A percentile compares a stretch with the other conserved stretches of the same genome.
These are phyloP conservation scores for Holacanthus passer DNA, from an alignment of 2,113 vertebrate species.

Conservation along the genomic window DNA sequence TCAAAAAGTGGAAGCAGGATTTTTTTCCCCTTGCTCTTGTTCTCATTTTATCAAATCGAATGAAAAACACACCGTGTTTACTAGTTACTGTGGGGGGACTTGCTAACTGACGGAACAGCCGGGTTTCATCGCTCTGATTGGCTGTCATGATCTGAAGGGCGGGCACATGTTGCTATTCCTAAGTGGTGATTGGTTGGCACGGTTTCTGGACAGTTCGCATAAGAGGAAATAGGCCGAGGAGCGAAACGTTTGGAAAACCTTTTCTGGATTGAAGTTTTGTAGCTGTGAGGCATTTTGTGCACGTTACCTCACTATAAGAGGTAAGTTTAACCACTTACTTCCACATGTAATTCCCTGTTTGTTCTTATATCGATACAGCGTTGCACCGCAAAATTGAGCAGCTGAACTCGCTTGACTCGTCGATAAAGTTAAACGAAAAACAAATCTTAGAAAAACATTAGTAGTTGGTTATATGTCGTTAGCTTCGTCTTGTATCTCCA, in stretches of 20 bases:
- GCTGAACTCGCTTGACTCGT: background rate
- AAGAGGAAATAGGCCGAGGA: too few species aligned
- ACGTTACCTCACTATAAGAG: background rate
- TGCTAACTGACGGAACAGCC: slow-evolving; percentile 40
- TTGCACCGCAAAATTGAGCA: background rate
- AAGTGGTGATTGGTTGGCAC: slow-evolving; percentile 35
- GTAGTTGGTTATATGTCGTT: background rate
- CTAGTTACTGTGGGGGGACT: fast-evolving
- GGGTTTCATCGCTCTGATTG: slow-evolving; percentile 41
- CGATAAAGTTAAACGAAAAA: background rate
- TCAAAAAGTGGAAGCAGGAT: background rate
- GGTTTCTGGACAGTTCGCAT: too few species aligned
- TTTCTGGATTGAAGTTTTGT: too few species aligned
- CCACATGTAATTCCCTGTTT: too few species aligned
- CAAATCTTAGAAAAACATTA: background rate
- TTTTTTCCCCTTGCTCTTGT: background rate
- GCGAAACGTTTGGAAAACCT: too few species aligned
- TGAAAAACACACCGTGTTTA: background rate
- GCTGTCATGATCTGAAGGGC: slow-evolving; percentile 12
- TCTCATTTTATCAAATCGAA: fast-evolving
- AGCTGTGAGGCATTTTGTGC: too few species aligned
- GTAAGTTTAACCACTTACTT: slow-evolving; percentile 26
- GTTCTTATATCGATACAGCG: background rate
- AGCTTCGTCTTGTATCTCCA: fast-evolving
- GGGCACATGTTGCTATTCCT: fast-evolving